Conservation (phyloP, 2,888 invertebrate species). For the Pristionchus arcanus region DNA sequence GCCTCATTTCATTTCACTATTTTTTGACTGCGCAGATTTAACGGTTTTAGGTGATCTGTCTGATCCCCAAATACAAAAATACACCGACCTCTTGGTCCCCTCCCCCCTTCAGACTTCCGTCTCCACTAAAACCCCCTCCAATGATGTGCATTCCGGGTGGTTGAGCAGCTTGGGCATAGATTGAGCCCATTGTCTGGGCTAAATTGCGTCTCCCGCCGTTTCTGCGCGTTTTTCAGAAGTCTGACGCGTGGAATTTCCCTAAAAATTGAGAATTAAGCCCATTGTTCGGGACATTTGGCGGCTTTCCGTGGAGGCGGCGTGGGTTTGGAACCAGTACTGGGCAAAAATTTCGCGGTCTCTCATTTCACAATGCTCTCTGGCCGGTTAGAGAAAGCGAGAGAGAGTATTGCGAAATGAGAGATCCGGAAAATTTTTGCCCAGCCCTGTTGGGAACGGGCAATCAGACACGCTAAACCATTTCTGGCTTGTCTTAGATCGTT, state of each 20-base stretch:
- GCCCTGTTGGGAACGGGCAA: too few species aligned
- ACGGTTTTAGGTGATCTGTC: too few species aligned
- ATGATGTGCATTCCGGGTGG: slow-evolving; percentile 36
- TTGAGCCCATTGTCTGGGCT: not conserved
- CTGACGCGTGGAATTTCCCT: not conserved
- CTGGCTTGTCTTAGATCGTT: too few species aligned
- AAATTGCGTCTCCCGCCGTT: not conserved
- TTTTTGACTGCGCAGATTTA: too few species aligned
- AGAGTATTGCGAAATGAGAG: too few species aligned
- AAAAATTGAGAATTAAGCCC: not conserved
- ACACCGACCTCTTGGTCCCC: not conserved
- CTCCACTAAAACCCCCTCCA: not conserved
- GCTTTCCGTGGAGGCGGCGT: not conserved
- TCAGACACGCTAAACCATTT: too few species aligned
- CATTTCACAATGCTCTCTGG: too few species aligned
- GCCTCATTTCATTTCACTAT: too few species aligned
- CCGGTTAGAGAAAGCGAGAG: too few species aligned
- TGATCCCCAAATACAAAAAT: not conserved
- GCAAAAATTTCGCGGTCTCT: too few species aligned
- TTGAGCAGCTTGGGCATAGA: not conserved
- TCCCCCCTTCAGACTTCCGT: not conserved
- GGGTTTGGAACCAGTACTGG: slow-evolving; percentile 1
- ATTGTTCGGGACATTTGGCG: slow-evolving; percentile 5
- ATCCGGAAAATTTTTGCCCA: too few species aligned
- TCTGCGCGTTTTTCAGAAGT: too few species aligned